Evolutionary conservation across 2,888 invertebrate species (phyloP).

Genomic region (Matsumyia berberina): DNA sequence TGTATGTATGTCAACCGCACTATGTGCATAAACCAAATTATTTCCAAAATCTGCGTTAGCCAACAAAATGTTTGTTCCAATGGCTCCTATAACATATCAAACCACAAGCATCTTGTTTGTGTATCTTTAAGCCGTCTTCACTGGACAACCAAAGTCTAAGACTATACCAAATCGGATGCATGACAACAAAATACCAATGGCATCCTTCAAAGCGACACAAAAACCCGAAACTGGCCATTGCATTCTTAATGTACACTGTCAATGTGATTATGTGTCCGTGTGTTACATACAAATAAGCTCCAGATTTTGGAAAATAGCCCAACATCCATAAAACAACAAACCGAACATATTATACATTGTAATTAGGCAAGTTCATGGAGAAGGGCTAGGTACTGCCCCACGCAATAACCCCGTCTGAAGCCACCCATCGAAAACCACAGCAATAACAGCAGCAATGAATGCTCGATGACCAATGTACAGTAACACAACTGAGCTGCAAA

Average conservation of each 20-base stretch:
- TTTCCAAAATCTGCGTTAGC: not conserved
- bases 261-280: not conserved
- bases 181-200: too few relatives aligned
- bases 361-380: constrained; percentile 21
- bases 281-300: constrained; percentile 20
- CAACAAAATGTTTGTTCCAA: not conserved
- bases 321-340: constrained; percentile 28
- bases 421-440: constrained; percentile 16
- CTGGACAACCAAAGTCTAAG: too few relatives aligned
- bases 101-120: not conserved
- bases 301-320: constrained; percentile 25
- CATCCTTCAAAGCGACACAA: constrained; percentile 27
- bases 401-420: not conserved
- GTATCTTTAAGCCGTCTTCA: not conserved
- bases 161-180: not conserved
- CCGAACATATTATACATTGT: constrained; percentile 26
- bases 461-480: constrained; percentile 43
- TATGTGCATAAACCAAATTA: not conserved
- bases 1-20: not conserved
- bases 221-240: constrained; percentile 13
- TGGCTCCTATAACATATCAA: not conserved
- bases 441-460: constrained; percentile 42
- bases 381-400: not conserved
- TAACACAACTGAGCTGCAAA: constrained; percentile 35
- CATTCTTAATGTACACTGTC: constrained; percentile 20